These are phyloP conservation scores for Scaeva pyrastri DNA, from an alignment of 2,888 invertebrate genomes.

Conservation along the genomic window DNA sequence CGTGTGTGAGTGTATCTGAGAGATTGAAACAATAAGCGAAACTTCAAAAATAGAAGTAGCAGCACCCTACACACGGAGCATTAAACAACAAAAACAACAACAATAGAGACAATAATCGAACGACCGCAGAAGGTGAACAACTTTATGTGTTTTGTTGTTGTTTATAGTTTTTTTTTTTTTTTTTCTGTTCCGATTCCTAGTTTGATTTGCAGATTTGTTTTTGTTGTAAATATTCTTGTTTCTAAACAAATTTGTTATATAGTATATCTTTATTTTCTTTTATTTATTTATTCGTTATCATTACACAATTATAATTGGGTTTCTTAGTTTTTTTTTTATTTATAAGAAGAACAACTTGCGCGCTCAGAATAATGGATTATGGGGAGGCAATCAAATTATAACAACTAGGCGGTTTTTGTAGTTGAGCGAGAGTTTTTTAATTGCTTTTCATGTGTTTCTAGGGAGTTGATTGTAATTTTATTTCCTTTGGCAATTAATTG, in stretches of 20 bases:
- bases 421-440: constrained; percentile 23
- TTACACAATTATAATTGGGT: constrained; percentile 65
- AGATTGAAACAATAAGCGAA: constrained; percentile 61
- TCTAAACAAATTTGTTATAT: constrained; percentile 54
- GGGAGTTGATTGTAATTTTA: constrained; percentile 1
- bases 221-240: constrained; percentile 26
- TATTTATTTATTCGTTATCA: constrained; percentile 48
- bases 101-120: constrained; percentile 58
- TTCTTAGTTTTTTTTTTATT: constrained; percentile 36
- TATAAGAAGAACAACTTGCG: constrained; percentile 32
- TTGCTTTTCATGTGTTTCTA: constrained; percentile 21
- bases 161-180: background rate
- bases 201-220: constrained; percentile 26
- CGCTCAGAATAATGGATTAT: constrained; percentile 6
- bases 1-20: constrained; percentile 31
- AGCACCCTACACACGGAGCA: constrained; percentile 37
- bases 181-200: constrained; percentile 27
- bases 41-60: constrained; percentile 59
- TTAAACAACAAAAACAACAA: constrained; percentile 47
- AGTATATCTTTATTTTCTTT: constrained; percentile 13
- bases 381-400: constrained; percentile 32
- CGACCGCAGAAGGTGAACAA: constrained; percentile 75
- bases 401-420: constrained; percentile 17
- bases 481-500: constrained; percentile 8
- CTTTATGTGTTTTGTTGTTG: constrained; percentile 20